Evolutionary conservation across 2,888 invertebrate species (phyloP).

Genomic region (Acrobasis consociella): DNA sequence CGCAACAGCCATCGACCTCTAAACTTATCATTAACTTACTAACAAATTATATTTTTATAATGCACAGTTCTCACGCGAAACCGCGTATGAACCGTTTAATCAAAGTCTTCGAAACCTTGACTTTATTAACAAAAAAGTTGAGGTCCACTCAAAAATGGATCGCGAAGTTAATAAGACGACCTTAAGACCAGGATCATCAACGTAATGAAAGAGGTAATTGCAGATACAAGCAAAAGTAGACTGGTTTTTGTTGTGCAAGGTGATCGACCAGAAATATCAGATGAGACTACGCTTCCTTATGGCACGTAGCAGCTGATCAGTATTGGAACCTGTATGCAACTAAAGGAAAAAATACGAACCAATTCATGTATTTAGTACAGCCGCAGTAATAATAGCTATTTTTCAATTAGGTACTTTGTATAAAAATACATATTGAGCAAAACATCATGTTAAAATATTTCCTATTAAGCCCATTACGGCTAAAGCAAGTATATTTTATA

Average conservation of each 20-base stretch:
- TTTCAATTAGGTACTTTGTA: neutral
- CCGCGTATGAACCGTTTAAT: constrained; percentile 47
- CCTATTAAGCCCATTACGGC: neutral
- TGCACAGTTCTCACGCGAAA: constrained; percentile 68
- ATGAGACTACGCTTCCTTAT: constrained; percentile 46
- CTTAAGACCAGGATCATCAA: constrained; percentile 54
- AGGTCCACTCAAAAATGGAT: constrained; percentile 21
- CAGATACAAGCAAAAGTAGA: constrained; percentile 42
- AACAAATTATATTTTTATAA: constrained; percentile 57
- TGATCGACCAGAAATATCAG: constrained; percentile 44
- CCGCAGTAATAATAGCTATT: neutral
- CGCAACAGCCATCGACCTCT: constrained; percentile 55
- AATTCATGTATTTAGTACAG: neutral
- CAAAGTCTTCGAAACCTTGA: constrained; percentile 52
- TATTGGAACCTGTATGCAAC: neutral
- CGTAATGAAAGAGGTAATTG: constrained; percentile 44
- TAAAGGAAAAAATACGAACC: neutral
- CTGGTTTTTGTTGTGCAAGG: constrained; percentile 61
- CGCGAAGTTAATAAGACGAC: constrained; percentile 34
- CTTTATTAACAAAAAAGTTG: constrained; percentile 36
- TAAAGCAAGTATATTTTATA: constrained; percentile 29
- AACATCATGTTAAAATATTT: neutral
- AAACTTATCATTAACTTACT: constrained; percentile 61
- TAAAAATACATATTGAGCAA: neutral
- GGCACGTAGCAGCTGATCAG: constrained; percentile 31